A percentile compares a stretch with the other conserved stretches of the same genome.
phyloP scores from a whole-genome alignment of 2,113 vertebrate genomes.

The Leptodactylus fuscus region DNA sequence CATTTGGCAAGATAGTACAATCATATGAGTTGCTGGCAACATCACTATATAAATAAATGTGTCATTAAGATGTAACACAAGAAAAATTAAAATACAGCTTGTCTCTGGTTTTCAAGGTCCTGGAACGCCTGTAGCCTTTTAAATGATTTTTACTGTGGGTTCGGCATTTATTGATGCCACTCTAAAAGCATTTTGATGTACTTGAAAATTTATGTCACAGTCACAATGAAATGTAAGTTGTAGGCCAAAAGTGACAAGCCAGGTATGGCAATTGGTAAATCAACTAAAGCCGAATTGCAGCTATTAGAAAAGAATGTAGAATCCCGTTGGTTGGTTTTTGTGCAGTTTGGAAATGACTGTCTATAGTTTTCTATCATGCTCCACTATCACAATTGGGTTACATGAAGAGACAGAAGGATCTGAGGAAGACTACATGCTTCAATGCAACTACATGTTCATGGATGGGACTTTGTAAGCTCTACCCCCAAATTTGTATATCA shows the following conservation, averaged over 20 bases:
- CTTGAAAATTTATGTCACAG: constrained; percentile 15
- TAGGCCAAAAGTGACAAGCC: constrained; percentile 18
- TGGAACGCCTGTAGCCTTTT: not conserved
- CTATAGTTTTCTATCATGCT: not conserved
- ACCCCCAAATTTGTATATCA: no score
- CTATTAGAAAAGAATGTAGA: not conserved
- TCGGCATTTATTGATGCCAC: constrained; percentile 19
- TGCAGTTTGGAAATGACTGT: not conserved
- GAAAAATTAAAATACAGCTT: constrained; percentile 31
- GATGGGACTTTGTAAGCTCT: no score
- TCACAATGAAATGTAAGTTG: constrained; percentile 6
- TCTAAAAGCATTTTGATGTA: constrained; percentile 11
- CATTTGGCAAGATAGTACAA: constrained; percentile 10
- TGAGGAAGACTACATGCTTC: no score
- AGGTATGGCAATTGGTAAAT: not conserved
- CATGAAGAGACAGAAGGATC: no score
- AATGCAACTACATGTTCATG: no score
- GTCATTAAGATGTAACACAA: constrained; percentile 49
- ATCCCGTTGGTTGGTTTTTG: not conserved
- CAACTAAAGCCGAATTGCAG: not conserved
- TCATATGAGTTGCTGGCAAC: constrained; percentile 20
- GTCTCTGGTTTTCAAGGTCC: constrained; percentile 5
- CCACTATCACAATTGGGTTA: no score
- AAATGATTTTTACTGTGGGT: constrained; percentile 30
- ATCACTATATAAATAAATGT: constrained; percentile 26